Conservation (phyloP, 2,797 vertebrate genomes). For the Ceyx erithaca region DNA sequence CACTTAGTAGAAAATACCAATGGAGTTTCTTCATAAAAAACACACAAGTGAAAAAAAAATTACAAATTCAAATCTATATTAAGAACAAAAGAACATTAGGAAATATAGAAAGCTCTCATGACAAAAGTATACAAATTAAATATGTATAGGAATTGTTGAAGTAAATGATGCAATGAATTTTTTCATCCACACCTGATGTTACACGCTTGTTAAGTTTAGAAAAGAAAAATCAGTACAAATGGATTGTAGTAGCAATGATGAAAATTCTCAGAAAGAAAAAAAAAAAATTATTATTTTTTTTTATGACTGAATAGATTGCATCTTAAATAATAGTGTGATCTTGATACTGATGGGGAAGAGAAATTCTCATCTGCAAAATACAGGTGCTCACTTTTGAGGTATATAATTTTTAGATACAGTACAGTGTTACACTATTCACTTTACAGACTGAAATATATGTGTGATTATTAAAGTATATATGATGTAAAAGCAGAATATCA, state of each 20-base stretch:
- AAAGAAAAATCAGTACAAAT: neutral
- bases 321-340: neutral
- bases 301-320: neutral
- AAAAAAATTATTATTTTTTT: neutral
- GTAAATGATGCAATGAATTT: neutral
- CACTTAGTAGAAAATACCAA: neutral
- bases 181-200: neutral
- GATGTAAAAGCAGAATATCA: neutral
- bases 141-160: neutral
- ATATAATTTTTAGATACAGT: neutral
- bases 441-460: neutral
- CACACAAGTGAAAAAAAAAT: accelerated
- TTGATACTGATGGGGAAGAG: neutral
- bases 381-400: accelerated
- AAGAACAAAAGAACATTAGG: neutral
- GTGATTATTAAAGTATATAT: neutral
- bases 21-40: neutral
- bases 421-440: neutral
- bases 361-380: neutral
- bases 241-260: neutral
- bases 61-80: neutral
- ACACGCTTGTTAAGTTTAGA: neutral
- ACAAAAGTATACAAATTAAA: neutral
- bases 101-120: neutral
- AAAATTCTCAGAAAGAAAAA: neutral